Evolutionary conservation across 92 coral and sea anemone species (phyloP).

Genomic region (Umimayanthus kanabou): DNA sequence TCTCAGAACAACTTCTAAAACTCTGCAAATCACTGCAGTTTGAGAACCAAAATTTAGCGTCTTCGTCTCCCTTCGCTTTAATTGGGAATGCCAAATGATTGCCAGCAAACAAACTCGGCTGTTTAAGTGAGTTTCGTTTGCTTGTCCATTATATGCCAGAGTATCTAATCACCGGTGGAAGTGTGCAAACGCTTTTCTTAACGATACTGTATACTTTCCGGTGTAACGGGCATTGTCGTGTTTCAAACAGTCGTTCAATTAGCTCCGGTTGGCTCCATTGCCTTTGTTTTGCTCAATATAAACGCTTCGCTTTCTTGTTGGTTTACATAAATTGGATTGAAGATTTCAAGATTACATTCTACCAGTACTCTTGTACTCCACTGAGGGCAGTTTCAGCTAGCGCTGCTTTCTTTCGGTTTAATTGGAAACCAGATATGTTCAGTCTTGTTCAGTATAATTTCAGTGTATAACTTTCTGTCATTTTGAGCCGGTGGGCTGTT

Average conservation of each 20-base stretch:
- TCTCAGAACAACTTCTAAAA: neutral
- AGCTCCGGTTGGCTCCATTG: slow-evolving; percentile 6
- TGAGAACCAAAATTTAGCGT: neutral
- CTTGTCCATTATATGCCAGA: slow-evolving; percentile 14
- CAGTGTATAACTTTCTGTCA: neutral
- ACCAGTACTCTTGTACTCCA: neutral
- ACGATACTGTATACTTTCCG: slow-evolving; percentile 41
- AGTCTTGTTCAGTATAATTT: too few relatives aligned
- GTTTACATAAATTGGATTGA: neutral
- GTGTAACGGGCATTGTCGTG: slow-evolving; percentile 29
- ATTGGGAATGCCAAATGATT: neutral
- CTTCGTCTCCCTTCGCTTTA: neutral
- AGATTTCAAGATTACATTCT: neutral
- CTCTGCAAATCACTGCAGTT: neutral
- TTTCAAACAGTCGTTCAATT: slow-evolving; percentile 8
- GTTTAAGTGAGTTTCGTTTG: slow-evolving; percentile 2
- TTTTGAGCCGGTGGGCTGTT: neutral
- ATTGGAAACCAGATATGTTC: neutral
- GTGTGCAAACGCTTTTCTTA: slow-evolving; percentile 21
- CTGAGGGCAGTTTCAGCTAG: neutral
- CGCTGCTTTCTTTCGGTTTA: neutral
- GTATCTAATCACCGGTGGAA: slow-evolving; percentile 28
- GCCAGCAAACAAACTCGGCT: neutral
- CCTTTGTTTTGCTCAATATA: neutral
- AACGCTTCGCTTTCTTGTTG: neutral